phyloP scores from a whole-genome alignment of 2,113 vertebrate species.

The Pituophis catenifer region DNA sequence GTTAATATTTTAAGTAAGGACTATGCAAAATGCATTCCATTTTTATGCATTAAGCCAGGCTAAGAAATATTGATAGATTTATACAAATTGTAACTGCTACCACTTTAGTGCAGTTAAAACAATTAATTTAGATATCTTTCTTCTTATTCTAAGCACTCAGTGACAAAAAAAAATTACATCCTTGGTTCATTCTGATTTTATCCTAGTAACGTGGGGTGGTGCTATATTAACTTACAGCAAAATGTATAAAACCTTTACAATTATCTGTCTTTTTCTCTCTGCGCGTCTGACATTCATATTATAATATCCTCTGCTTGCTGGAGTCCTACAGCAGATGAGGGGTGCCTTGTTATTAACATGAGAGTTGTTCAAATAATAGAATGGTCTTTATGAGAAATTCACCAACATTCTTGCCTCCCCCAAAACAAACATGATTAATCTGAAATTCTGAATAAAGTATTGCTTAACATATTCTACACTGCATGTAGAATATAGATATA shows the following conservation, averaged over 20 bases:
- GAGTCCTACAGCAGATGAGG: background rate
- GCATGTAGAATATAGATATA: no score
- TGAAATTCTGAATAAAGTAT: background rate
- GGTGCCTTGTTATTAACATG: background rate
- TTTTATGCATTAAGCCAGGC: background rate
- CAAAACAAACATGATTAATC: background rate
- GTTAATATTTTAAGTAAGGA: conserved; percentile 51
- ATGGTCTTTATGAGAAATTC: background rate
- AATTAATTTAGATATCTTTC: conserved; percentile 11
- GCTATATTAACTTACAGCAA: background rate
- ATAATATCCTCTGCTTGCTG: background rate
- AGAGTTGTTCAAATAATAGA: background rate
- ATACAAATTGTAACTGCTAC: conserved; percentile 16
- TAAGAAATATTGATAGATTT: conserved; percentile 7
- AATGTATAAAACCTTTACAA: background rate
- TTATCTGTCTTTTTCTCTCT: background rate
- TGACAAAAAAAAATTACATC: background rate
- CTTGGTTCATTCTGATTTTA: background rate
- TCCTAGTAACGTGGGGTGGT: background rate
- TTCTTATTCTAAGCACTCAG: background rate
- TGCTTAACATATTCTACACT: background rate
- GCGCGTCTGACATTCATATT: background rate
- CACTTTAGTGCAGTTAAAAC: conserved; percentile 42
- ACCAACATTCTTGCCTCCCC: background rate
- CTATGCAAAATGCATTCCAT: conserved; percentile 10